These are phyloP conservation scores for Drosophila truncata DNA, from an alignment of 1,140 invertebrate genomes.

Conservation along the genomic window DNA sequence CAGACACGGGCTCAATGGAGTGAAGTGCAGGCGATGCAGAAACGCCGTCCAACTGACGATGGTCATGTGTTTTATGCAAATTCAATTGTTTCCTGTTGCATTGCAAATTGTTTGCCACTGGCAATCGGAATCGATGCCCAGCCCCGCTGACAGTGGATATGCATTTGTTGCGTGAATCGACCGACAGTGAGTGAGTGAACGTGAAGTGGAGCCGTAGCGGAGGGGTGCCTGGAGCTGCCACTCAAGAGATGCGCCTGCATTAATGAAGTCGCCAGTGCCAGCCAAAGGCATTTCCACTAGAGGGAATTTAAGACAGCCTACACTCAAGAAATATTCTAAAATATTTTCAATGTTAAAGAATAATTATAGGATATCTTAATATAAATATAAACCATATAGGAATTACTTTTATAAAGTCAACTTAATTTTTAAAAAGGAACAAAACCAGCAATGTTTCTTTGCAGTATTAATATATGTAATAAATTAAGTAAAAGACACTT, in stretches of 20 bases:
- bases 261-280: conserved; percentile 37
- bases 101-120: conserved; percentile 66
- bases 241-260: conserved; percentile 37
- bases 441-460: too few species aligned
- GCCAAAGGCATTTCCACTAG: not conserved
- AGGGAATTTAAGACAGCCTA: not conserved
- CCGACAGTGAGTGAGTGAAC: conserved; percentile 11
- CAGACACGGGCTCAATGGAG: conserved; percentile 34
- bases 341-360: not conserved
- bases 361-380: not conserved
- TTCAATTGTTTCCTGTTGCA: conserved; percentile 82
- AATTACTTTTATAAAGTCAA: too few species aligned
- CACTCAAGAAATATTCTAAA: not conserved
- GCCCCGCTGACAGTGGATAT: conserved; percentile 24
- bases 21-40: conserved; percentile 52
- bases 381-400: not conserved
- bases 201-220: too few species aligned
- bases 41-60: conserved; percentile 55
- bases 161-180: conserved; percentile 36
- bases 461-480: too few species aligned
- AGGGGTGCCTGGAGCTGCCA: conserved; percentile 37
- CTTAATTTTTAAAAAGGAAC: too few species aligned
- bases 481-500: not conserved
- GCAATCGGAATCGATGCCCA: conserved; percentile 46
- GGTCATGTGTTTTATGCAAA: conserved; percentile 80